A percentile compares a stretch with the other conserved stretches of the same genome.
Conservation (phyloP, 1,140 invertebrate species). For the Aleiodes sp. region DNA sequence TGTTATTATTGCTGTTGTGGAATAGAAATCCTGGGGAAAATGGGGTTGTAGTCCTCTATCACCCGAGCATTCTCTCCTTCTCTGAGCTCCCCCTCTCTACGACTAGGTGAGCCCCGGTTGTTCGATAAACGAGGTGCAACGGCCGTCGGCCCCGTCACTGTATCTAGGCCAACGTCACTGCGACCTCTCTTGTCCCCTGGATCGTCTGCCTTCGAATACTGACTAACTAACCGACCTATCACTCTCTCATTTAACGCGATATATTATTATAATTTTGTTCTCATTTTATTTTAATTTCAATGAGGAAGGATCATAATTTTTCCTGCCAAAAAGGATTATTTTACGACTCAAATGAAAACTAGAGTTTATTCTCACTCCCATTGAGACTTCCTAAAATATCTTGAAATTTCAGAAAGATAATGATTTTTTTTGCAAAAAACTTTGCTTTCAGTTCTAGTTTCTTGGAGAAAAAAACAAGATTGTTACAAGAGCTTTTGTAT, state of each 20-base stretch:
- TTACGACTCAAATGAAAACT: too few species aligned
- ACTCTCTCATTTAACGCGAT: neutral
- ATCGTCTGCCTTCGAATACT: neutral
- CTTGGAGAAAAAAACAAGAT: too few species aligned
- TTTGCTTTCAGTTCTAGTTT: too few species aligned
- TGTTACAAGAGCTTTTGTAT: too few species aligned
- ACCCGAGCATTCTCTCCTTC: neutral
- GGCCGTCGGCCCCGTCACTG: slow-evolving; percentile 53
- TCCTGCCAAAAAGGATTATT: too few species aligned
- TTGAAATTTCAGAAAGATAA: too few species aligned
- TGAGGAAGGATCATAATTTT: too few species aligned
- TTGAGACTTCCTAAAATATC: too few species aligned
- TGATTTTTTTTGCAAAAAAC: too few species aligned
- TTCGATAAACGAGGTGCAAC: slow-evolving; percentile 58
- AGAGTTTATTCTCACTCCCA: too few species aligned
- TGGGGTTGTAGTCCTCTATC: slow-evolving; percentile 12
- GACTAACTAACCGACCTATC: slow-evolving; percentile 11
- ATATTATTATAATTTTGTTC: too few species aligned
- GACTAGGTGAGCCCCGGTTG: slow-evolving; percentile 37
- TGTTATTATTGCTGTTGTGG: slow-evolving; percentile 33
- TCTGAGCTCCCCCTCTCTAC: slow-evolving; percentile 6
- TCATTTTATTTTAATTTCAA: too few species aligned
- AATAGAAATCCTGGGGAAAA: slow-evolving; percentile 46
- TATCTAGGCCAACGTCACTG: slow-evolving; percentile 57
- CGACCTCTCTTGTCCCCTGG: slow-evolving; percentile 27